Evolutionary conservation across 2,797 vertebrate species (phyloP).

Genomic region (Sarcoramphus papa): DNA sequence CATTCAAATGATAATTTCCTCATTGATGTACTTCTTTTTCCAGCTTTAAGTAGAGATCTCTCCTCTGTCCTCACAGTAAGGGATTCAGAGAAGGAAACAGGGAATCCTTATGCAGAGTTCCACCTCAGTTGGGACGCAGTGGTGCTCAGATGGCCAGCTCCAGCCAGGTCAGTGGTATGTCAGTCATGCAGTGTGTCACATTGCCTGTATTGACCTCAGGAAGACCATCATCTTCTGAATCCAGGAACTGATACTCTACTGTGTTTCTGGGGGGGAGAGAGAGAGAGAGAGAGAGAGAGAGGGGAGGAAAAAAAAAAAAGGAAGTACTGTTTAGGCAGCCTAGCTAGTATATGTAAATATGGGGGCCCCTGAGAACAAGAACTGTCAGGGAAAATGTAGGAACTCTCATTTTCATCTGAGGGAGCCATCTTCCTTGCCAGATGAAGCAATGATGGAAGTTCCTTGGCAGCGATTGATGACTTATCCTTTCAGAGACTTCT

Average conservation of each 20-base stretch:
- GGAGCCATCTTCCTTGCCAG: background rate
- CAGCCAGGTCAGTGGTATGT: slow-evolving; percentile 66
- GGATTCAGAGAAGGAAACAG: slow-evolving; percentile 65
- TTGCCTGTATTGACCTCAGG: slow-evolving; percentile 58
- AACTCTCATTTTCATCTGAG: background rate
- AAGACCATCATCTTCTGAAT: slow-evolving; percentile 31
- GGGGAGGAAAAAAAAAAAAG: no score
- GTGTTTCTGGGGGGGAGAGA: no score
- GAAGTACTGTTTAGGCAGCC: background rate
- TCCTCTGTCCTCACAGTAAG: slow-evolving; percentile 64
- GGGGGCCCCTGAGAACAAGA: background rate
- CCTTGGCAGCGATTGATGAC: background rate
- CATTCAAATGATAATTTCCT: slow-evolving; percentile 58
- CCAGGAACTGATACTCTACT: background rate
- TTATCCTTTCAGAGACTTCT: background rate
- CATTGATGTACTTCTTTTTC: slow-evolving; percentile 68
- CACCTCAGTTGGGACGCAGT: slow-evolving; percentile 54
- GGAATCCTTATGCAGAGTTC: slow-evolving; percentile 66
- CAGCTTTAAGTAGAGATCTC: slow-evolving; percentile 66
- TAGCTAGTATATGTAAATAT: background rate
- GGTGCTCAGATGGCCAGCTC: slow-evolving; percentile 61
- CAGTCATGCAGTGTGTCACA: slow-evolving; percentile 65
- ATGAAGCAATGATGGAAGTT: background rate
- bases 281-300: background rate
- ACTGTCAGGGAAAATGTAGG: background rate